Conservation (phyloP, 2,888 invertebrate genomes). For the Drosophila pseudotalamancana region DNA sequence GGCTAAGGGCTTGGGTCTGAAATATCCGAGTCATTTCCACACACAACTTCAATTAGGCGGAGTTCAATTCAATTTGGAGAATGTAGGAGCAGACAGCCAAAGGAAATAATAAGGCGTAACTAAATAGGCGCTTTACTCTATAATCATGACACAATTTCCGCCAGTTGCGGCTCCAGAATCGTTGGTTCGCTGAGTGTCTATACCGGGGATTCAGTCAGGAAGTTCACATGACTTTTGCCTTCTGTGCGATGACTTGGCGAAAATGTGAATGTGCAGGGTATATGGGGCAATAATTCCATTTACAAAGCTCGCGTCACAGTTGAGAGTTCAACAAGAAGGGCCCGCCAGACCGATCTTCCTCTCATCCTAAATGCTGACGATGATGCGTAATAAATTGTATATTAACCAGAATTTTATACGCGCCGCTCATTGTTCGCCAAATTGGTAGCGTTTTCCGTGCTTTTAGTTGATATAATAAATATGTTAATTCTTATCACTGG, state of each 20-base stretch:
- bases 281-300: slow-evolving; percentile 58
- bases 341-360: neutral
- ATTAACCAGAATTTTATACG: slow-evolving; percentile 65
- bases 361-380: slow-evolving; percentile 45
- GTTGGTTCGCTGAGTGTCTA: slow-evolving; percentile 24
- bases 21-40: slow-evolving; percentile 70
- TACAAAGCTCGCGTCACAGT: slow-evolving; percentile 61
- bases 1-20: slow-evolving; percentile 10
- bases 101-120: slow-evolving; percentile 79
- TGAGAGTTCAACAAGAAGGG: slow-evolving; percentile 68
- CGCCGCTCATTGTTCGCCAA: slow-evolving; percentile 40
- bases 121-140: slow-evolving; percentile 79
- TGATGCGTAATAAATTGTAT: slow-evolving; percentile 74
- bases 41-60: slow-evolving; percentile 69
- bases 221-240: slow-evolving; percentile 71
- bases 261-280: slow-evolving; percentile 18
- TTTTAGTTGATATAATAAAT: slow-evolving; percentile 20
- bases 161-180: slow-evolving; percentile 33
- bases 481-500: slow-evolving; percentile 52
- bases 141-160: slow-evolving; percentile 80
- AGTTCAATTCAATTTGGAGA: slow-evolving; percentile 60
- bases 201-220: slow-evolving; percentile 53
- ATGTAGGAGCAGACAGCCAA: slow-evolving; percentile 32
- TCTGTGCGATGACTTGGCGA: slow-evolving; percentile 58
- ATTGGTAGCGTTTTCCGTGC: slow-evolving; percentile 52